Evolutionary conservation across 2,888 invertebrate species (phyloP).

Genomic region (Melipona bicolor): DNA sequence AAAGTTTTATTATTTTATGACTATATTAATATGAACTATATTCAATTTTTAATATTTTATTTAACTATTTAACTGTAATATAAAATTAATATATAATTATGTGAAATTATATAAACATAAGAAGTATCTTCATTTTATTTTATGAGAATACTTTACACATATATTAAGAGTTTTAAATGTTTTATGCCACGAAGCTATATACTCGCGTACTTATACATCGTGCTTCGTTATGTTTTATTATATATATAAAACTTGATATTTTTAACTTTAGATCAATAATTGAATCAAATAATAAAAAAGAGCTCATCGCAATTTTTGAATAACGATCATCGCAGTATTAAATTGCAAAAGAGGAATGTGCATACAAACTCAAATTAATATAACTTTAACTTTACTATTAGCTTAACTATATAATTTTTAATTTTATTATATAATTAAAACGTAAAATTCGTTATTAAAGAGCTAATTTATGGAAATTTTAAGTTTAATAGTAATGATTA

Average conservation of each 20-base stretch:
- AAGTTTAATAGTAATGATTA: not conserved
- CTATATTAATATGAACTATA: not conserved
- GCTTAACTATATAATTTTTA: too few relatives aligned
- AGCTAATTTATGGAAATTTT: not conserved
- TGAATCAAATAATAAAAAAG: not conserved
- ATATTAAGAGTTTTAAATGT: not conserved
- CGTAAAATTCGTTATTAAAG: not conserved
- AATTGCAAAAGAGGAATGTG: not conserved
- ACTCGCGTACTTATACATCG: not conserved
- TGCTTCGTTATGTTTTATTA: not conserved
- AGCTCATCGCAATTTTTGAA: not conserved
- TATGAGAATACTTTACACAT: not conserved
- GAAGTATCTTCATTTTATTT: not conserved
- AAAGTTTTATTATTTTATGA: constrained; percentile 34
- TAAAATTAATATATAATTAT: not conserved
- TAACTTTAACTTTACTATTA: not conserved
- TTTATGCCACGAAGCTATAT: not conserved
- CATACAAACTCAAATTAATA: not conserved
- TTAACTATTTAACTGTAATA: not conserved
- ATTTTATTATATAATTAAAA: not conserved
- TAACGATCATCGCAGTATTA: not conserved
- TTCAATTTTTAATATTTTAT: not conserved
- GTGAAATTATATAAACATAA: not conserved
- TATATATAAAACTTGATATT: not conserved
- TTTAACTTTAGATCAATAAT: not conserved